phyloP scores from a whole-genome alignment of 2,113 vertebrate genomes.

The Misgurnus mizolepis region DNA sequence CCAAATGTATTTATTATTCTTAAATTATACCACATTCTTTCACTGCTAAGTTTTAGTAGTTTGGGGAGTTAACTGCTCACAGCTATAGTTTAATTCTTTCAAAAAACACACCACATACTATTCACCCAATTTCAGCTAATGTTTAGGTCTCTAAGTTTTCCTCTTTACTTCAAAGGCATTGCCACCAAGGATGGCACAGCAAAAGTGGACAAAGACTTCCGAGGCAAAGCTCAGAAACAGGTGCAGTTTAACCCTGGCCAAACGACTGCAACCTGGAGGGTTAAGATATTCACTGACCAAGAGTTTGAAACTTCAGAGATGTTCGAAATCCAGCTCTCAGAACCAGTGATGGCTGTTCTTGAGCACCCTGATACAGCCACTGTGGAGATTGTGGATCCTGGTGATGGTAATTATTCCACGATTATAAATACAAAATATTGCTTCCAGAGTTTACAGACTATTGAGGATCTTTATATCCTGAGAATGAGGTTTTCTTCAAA shows the following conservation, averaged over 20 bases:
- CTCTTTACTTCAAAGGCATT: constrained; percentile 69
- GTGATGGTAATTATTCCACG: constrained; percentile 73
- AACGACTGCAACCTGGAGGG: constrained; percentile 78
- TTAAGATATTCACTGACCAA: constrained; percentile 82
- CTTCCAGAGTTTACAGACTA: too few relatives aligned
- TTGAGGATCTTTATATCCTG: too few relatives aligned
- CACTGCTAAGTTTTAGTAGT: not conserved
- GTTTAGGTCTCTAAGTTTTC: not conserved
- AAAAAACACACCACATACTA: not conserved
- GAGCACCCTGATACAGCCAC: constrained; percentile 77
- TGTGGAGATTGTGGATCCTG: constrained; percentile 84
- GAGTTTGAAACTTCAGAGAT: constrained; percentile 83
- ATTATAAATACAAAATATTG: not conserved
- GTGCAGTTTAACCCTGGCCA: constrained; percentile 86
- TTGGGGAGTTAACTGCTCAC: not conserved
- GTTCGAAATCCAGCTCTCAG: constrained; percentile 84
- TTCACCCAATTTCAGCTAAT: not conserved
- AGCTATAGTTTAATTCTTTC: not conserved
- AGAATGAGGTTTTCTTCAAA: too few relatives aligned
- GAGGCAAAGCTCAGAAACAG: constrained; percentile 80
- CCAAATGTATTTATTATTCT: not conserved
- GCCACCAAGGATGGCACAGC: constrained; percentile 82
- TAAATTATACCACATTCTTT: constrained; percentile 29
- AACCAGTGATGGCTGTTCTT: constrained; percentile 82
- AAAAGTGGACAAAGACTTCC: constrained; percentile 82